These are phyloP conservation scores for Drosophila subsilvestris DNA, from an alignment of 2,888 invertebrate genomes.

Conservation along the genomic window DNA sequence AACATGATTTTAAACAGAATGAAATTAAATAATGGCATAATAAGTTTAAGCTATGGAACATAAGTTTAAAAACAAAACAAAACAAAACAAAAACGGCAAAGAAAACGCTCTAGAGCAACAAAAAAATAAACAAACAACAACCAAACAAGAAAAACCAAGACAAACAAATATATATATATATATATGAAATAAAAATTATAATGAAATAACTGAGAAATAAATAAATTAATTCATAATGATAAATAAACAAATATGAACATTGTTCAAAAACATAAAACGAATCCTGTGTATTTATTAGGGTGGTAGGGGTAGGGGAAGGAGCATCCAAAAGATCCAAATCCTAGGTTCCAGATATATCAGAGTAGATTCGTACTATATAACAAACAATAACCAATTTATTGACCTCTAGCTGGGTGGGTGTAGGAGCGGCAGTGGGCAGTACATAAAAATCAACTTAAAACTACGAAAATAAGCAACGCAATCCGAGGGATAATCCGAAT, in stretches of 20 bases:
- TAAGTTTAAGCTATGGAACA: slow-evolving; percentile 78
- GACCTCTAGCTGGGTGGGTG: slow-evolving; percentile 27
- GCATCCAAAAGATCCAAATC: too few relatives aligned
- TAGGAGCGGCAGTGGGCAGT: too few relatives aligned
- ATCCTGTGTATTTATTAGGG: not conserved
- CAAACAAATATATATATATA: slow-evolving; percentile 53
- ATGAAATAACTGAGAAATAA: slow-evolving; percentile 80
- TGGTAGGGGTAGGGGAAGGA: not conserved
- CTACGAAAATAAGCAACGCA: slow-evolving; percentile 11
- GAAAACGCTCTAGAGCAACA: slow-evolving; percentile 77
- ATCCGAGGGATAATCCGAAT: slow-evolving; percentile 6
- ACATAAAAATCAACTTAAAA: slow-evolving; percentile 34
- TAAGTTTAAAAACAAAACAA: slow-evolving; percentile 75
- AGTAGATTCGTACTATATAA: slow-evolving; percentile 7
- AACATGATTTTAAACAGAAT: slow-evolving; percentile 71
- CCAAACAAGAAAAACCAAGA: slow-evolving; percentile 43
- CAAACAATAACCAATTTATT: slow-evolving; percentile 48
- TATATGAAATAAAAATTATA: slow-evolving; percentile 72
- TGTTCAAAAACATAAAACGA: slow-evolving; percentile 76
- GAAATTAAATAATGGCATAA: slow-evolving; percentile 71
- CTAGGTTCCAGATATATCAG: slow-evolving; percentile 2
- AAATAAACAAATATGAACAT: slow-evolving; percentile 82
- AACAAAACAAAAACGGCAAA: slow-evolving; percentile 81
- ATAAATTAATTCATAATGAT: slow-evolving; percentile 80
- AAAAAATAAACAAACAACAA: slow-evolving; percentile 43